These are phyloP conservation scores for Barbus barbus DNA, from an alignment of 2,113 vertebrate species.

Conservation along the genomic window DNA sequence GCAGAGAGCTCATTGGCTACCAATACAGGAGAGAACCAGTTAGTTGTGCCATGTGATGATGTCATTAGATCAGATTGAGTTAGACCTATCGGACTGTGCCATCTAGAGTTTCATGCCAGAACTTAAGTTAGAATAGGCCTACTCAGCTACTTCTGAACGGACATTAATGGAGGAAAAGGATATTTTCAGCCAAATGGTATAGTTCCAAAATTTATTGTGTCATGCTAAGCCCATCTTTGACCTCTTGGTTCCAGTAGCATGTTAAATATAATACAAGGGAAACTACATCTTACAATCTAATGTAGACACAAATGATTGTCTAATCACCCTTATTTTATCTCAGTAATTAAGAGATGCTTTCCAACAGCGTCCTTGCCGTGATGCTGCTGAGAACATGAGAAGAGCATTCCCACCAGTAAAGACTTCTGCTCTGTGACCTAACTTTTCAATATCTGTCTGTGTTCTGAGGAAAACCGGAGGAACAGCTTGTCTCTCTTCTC, in stretches of 20 bases:
- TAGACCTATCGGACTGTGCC: too few relatives aligned
- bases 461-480: slow-evolving; percentile 9
- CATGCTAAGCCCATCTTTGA: not conserved
- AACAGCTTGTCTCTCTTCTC: slow-evolving; percentile 41
- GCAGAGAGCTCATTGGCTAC: too few relatives aligned
- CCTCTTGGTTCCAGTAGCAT: not conserved
- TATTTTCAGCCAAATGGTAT: not conserved
- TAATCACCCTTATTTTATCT: not conserved
- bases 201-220: not conserved
- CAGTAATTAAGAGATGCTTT: slow-evolving; percentile 21
- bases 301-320: not conserved
- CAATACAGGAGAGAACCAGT: too few relatives aligned
- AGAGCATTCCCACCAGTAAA: not conserved
- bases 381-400: slow-evolving; percentile 5
- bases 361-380: not conserved
- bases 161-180: not conserved
- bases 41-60: too few relatives aligned
- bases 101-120: too few relatives aligned
- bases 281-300: not conserved
- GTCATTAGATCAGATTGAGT: too few relatives aligned
- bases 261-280: not conserved
- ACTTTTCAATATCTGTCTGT: slow-evolving; percentile 3
- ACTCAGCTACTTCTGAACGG: not conserved
- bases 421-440: slow-evolving; percentile 18
- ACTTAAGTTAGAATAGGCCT: not conserved